These are phyloP conservation scores for Drosophila nr. perissopoda DNA, from an alignment of 2,888 invertebrate genomes.

Conservation along the genomic window DNA sequence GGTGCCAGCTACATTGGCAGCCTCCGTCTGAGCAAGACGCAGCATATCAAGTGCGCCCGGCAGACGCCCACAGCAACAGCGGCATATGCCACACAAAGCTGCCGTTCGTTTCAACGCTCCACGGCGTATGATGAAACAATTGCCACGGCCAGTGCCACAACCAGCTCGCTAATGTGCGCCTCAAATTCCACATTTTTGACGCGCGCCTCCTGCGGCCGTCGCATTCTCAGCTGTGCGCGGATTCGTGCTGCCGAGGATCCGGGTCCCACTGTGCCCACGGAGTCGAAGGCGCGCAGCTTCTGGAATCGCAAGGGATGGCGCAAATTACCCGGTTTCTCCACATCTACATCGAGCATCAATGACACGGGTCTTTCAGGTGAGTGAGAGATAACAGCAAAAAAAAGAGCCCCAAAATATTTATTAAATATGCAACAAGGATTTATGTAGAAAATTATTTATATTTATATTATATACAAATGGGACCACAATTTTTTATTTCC, in stretches of 20 bases:
- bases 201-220: slow-evolving; percentile 85
- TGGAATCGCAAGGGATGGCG: slow-evolving; percentile 93
- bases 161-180: background rate
- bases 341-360: slow-evolving; percentile 89
- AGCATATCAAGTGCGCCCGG: slow-evolving; percentile 79
- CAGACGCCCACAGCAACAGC: slow-evolving; percentile 68
- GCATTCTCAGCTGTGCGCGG: slow-evolving; percentile 84
- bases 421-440: background rate
- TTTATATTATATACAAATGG: background rate
- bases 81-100: slow-evolving; percentile 80
- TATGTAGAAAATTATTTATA: background rate
- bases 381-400: slow-evolving; percentile 72
- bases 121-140: slow-evolving; percentile 51
- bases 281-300: slow-evolving; percentile 86
- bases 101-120: slow-evolving; percentile 83
- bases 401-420: background rate
- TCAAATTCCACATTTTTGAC: slow-evolving; percentile 72
- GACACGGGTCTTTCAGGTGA: slow-evolving; percentile 89
- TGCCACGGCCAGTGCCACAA: background rate
- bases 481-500: background rate
- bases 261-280: slow-evolving; percentile 81
- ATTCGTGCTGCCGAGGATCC: slow-evolving; percentile 85
- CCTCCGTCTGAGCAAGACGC: slow-evolving; percentile 86
- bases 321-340: slow-evolving; percentile 90
- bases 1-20: slow-evolving; percentile 92